Conservation (phyloP, 2,113 vertebrate species). For the Mobula hypostoma region DNA sequence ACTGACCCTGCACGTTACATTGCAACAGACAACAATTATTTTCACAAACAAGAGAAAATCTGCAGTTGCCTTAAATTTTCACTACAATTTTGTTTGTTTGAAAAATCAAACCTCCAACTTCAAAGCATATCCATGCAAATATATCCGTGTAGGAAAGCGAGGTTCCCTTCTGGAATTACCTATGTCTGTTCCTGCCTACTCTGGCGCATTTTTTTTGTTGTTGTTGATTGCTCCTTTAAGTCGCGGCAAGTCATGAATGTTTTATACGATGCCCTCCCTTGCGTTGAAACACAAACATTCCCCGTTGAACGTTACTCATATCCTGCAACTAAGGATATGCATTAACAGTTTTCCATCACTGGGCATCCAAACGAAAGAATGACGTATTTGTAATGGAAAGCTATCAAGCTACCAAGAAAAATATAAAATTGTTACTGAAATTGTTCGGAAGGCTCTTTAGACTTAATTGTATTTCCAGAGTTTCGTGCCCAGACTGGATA, state of each 20-base stretch:
- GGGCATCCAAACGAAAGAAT: background rate
- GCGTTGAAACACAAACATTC: background rate
- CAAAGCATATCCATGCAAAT: background rate
- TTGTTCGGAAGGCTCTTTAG: background rate
- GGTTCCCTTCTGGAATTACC: background rate
- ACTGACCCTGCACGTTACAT: background rate
- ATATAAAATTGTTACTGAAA: background rate
- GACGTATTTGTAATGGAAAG: constrained; percentile 18
- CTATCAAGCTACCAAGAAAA: background rate
- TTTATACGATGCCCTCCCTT: background rate
- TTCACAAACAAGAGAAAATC: background rate
- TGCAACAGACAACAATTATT: background rate
- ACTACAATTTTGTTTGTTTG: background rate
- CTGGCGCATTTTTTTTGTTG: background rate
- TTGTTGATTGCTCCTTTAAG: background rate
- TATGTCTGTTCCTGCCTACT: background rate
- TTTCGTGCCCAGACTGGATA: background rate
- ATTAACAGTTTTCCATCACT: background rate
- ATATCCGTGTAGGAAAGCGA: background rate
- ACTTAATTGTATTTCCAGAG: constrained; percentile 9
- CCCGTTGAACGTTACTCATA: constrained; percentile 23
- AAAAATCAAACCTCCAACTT: background rate
- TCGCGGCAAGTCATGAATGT: background rate
- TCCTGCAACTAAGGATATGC: background rate
- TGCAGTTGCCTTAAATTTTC: too few relatives aligned